phyloP scores from a whole-genome alignment of 2,888 invertebrate genomes.

The Tuberolachnus salignus region DNA sequence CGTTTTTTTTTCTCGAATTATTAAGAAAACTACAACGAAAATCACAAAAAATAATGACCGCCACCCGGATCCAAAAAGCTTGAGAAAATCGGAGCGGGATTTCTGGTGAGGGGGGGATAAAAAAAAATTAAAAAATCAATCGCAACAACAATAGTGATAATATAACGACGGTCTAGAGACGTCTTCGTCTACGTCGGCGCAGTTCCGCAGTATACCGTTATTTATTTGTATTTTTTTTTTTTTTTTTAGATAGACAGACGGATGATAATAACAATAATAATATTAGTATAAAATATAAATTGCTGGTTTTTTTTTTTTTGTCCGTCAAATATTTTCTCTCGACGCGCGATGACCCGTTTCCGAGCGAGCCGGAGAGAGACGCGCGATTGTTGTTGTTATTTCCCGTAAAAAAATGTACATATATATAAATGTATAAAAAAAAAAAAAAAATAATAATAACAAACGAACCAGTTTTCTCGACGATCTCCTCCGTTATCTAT shows the following conservation, averaged over 20 bases:
- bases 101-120: too few species aligned
- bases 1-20: too few species aligned
- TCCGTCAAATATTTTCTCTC: slow-evolving; percentile 25
- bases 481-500: slow-evolving; percentile 20
- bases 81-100: too few species aligned
- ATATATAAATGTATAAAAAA: neutral
- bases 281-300: neutral
- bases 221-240: neutral
- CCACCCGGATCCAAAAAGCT: too few species aligned
- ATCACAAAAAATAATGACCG: too few species aligned
- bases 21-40: too few species aligned
- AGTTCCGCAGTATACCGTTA: neutral
- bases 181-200: neutral
- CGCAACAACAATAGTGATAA: too few species aligned
- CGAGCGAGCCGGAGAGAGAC: neutral
- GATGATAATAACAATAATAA: too few species aligned
- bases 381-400: slow-evolving; percentile 11
- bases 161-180: neutral
- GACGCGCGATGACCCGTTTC: slow-evolving; percentile 7
- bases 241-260: neutral
- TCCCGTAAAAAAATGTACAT: neutral
- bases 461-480: slow-evolving; percentile 36
- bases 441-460: neutral
- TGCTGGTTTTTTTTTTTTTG: neutral
- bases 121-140: too few species aligned